These are phyloP conservation scores for Drosophila ustulata DNA, from an alignment of 2,888 invertebrate species.

Conservation along the genomic window DNA sequence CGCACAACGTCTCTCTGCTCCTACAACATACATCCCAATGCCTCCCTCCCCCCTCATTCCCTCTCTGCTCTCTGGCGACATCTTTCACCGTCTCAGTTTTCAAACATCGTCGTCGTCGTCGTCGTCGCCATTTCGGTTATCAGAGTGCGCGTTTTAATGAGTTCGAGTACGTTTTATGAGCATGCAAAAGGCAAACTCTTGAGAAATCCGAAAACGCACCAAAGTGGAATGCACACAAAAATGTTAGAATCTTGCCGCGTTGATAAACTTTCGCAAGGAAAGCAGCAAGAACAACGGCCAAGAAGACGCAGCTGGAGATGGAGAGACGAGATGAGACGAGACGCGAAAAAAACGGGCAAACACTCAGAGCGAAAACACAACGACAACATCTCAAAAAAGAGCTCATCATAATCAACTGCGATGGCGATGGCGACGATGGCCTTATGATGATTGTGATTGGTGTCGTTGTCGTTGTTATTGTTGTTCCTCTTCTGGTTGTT, in stretches of 20 bases:
- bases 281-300: conserved; percentile 31
- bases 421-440: conserved; percentile 69
- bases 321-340: conserved; percentile 11
- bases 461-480: conserved; percentile 51
- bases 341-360: conserved; percentile 24
- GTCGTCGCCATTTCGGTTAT: conserved; percentile 72
- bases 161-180: conserved; percentile 80
- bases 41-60: conserved; percentile 20
- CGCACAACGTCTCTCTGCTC: conserved; percentile 11
- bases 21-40: conserved; percentile 3
- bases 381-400: conserved; percentile 44
- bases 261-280: conserved; percentile 74
- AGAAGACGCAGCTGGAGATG: conserved; percentile 13
- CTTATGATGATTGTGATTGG: conserved; percentile 79
- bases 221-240: conserved; percentile 80
- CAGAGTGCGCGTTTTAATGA: conserved; percentile 80
- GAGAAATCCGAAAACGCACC: conserved; percentile 73
- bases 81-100: conserved; percentile 7
- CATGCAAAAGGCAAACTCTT: conserved; percentile 66
- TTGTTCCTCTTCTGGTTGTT: conserved; percentile 13
- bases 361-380: conserved; percentile 38
- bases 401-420: conserved; percentile 74
- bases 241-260: conserved; percentile 79
- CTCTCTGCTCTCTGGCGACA: background rate
- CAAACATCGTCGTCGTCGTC: conserved; percentile 36